These are phyloP conservation scores for Brachylomia viminalis DNA, from an alignment of 2,888 invertebrate species.

Conservation along the genomic window DNA sequence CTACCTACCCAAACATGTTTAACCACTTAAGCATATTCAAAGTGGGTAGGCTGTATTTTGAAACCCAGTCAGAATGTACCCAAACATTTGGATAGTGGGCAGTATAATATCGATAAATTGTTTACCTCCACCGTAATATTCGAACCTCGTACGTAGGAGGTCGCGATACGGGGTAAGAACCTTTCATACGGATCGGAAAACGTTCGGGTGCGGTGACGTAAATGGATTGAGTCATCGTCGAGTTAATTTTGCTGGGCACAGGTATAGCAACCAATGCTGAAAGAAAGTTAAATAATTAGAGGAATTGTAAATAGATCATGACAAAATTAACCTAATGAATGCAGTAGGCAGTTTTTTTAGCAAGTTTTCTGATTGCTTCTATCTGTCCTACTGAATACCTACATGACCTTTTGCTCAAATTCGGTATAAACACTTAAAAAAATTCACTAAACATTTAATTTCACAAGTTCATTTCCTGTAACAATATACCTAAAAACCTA, in stretches of 20 bases:
- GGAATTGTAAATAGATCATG: not conserved
- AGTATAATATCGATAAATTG: slow-evolving; percentile 80
- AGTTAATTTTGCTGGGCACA: not conserved
- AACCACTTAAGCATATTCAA: slow-evolving; percentile 68
- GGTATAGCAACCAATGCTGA: not conserved
- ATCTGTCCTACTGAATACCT: not conserved
- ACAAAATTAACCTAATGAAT: not conserved
- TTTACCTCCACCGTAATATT: slow-evolving; percentile 75
- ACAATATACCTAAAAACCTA: slow-evolving; percentile 43
- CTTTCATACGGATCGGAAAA: slow-evolving; percentile 47
- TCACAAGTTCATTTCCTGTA: slow-evolving; percentile 41
- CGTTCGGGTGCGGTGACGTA: not conserved
- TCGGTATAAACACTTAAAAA: not conserved
- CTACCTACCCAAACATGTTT: slow-evolving; percentile 56
- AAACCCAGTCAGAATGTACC: slow-evolving; percentile 72
- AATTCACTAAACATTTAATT: slow-evolving; percentile 21
- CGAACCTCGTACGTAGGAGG: slow-evolving; percentile 70
- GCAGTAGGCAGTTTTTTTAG: not conserved
- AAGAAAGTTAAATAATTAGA: not conserved
- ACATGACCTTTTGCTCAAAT: not conserved
- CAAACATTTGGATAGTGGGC: slow-evolving; percentile 71
- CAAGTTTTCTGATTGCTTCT: not conserved
- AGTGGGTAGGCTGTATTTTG: slow-evolving; percentile 67
- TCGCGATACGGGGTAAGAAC: slow-evolving; percentile 51
- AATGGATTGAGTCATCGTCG: not conserved